phyloP scores from a whole-genome alignment of 2,797 vertebrate species.

The Pseudochirops cupreus region DNA sequence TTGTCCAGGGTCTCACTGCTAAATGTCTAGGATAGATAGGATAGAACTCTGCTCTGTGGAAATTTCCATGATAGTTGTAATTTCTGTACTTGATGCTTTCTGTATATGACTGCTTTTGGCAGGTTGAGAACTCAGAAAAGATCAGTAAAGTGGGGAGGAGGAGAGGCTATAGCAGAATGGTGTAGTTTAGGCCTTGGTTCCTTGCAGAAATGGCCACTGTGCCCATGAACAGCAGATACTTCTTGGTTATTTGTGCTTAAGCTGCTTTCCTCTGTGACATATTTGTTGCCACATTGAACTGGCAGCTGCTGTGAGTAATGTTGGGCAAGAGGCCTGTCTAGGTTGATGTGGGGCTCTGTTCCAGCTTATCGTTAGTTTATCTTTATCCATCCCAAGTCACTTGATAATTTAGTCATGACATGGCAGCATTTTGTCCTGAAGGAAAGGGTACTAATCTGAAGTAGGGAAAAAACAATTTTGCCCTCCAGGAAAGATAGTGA shows the following conservation, averaged over 20 bases:
- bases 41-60: background rate
- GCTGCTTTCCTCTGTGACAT: background rate
- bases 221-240: background rate
- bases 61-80: background rate
- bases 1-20: background rate
- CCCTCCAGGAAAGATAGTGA: background rate
- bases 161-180: background rate
- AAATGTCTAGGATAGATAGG: background rate
- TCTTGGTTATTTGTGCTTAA: background rate
- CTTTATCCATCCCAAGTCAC: constrained; percentile 36
- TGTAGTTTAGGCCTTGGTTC: constrained; percentile 12
- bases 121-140: background rate
- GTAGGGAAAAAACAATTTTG: constrained; percentile 23
- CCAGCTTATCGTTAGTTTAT: constrained; percentile 12
- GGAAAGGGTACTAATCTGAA: constrained; percentile 1
- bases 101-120: background rate
- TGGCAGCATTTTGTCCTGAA: constrained; percentile 6
- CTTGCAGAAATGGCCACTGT: constrained; percentile 10
- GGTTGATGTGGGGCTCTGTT: background rate
- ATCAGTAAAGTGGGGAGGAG: background rate
- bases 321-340: constrained; percentile 5
- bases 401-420: background rate
- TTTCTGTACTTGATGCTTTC: background rate
- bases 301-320: background rate
- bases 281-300: constrained; percentile 16